Evolutionary conservation across 2,888 invertebrate genomes (phyloP), one percentile per base, ranked within the genome.

Genomic region (Drosophila kuntzei): DNA sequence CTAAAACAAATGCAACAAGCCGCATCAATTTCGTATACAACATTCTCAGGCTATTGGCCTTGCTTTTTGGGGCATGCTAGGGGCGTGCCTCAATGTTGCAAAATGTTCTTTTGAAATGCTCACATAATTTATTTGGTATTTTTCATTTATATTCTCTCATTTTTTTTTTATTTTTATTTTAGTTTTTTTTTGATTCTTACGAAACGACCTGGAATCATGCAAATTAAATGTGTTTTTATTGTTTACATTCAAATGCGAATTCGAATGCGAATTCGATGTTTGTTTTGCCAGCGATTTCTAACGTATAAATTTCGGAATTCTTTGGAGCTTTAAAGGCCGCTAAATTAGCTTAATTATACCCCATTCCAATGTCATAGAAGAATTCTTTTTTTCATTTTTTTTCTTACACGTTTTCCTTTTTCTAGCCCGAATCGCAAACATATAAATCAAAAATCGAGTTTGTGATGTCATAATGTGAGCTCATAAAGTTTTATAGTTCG

Each of bases 271-370:
- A 5, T 39, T 29, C 60, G 49, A 58, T 60, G 55, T 68, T 66
- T 79, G 61, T 69, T 71, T 63, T 29, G 34, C 34, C 49, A 22
- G 53, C 41, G 20, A 41, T 75, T 49, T 71, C 27, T 34, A 69
- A 39, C 49, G 74, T 61, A 67, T 51, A 55, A 39, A 64, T 29
- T 51, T 51, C 34, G 64, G 66, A 63, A 61, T 77, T 61, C 51
- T 63, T 62, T 60, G 53, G 37, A 63, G 60, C 32, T 51, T 47
- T 57, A 68, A 70, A 75, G 79, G 75, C 82, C 80, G 73, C 80
- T 67, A 83, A 87, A 83, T 86, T 73, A 69, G 57, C 76, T 71
- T 84, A 84, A 84, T 89, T 89, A 87, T 89, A 83, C 22, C 44
- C 62, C 71, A 79, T 80, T 64, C 65, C 69, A 72, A 77, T 88